These are phyloP conservation scores for Heliocidaris tuberculata DNA, from an alignment of 35 echinoderm and acorn worm genomes.

Conservation along the genomic window DNA sequence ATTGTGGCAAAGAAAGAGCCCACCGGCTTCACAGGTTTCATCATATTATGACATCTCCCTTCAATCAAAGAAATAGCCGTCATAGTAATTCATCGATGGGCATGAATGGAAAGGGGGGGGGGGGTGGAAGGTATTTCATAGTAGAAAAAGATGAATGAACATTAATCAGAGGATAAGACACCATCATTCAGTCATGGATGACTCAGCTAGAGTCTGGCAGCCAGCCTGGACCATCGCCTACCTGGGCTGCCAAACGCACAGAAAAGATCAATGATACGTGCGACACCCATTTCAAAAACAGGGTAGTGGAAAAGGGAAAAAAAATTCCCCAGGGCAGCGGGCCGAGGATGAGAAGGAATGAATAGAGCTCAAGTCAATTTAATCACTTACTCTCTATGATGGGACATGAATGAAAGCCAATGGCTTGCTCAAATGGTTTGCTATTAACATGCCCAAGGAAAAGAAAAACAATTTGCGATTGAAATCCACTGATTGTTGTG, in stretches of 20 bases:
- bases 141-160: constrained; percentile 26
- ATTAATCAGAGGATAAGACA: constrained; percentile 23
- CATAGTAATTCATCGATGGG: background rate
- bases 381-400: background rate
- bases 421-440: background rate
- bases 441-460: constrained; percentile 10
- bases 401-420: background rate
- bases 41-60: background rate
- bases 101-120: background rate
- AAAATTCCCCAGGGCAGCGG: constrained; percentile 50
- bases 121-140: constrained; percentile 5
- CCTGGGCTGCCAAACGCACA: background rate
- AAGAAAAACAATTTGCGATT: background rate
- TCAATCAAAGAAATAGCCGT: background rate
- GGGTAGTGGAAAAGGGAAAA: background rate
- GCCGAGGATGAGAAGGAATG: background rate
- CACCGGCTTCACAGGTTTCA: background rate
- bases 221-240: constrained; percentile 14
- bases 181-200: constrained; percentile 17
- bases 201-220: constrained; percentile 30
- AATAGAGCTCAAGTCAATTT: constrained; percentile 23
- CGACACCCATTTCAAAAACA: constrained; percentile 28
- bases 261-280: constrained; percentile 24
- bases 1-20: background rate
- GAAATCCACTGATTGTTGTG: constrained; percentile 1